Conservation (phyloP, 2,888 invertebrate genomes). For the Drosophila demipolita region DNA sequence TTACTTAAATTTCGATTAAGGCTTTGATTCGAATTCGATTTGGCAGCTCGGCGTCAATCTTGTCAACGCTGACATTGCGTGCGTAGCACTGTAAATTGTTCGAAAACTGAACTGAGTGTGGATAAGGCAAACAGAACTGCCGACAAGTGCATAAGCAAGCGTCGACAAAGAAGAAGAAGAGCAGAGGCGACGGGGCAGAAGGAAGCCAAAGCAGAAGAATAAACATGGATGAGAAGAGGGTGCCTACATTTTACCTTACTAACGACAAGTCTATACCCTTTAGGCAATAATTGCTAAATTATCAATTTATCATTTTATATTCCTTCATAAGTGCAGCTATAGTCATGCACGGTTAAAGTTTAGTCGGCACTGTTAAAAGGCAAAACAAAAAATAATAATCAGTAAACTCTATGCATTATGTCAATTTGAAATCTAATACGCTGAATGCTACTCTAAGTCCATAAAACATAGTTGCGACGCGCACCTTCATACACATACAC, state of each 20-base stretch:
- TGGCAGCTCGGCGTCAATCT: conserved; percentile 11
- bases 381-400: background rate
- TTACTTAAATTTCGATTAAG: conserved; percentile 8
- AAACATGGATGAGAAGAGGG: conserved; percentile 33
- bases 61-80: conserved; percentile 45
- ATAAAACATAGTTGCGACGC: conserved; percentile 48
- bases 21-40: conserved; percentile 18
- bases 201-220: conserved; percentile 59
- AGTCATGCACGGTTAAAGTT: background rate
- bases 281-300: background rate
- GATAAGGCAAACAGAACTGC: conserved; percentile 30
- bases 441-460: conserved; percentile 23
- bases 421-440: conserved; percentile 3
- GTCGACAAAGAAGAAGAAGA: conserved; percentile 8
- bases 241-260: conserved; percentile 2
- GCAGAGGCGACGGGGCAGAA: conserved; percentile 30
- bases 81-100: conserved; percentile 52
- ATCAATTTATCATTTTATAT: background rate
- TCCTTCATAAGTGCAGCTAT: background rate
- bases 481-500: conserved; percentile 57
- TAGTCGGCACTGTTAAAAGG: background rate
- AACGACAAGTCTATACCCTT: conserved; percentile 34
- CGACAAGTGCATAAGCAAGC: conserved; percentile 40
- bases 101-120: conserved; percentile 30
- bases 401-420: background rate